Conservation (phyloP, 2,888 invertebrate genomes). For the Plusia festucae region DNA sequence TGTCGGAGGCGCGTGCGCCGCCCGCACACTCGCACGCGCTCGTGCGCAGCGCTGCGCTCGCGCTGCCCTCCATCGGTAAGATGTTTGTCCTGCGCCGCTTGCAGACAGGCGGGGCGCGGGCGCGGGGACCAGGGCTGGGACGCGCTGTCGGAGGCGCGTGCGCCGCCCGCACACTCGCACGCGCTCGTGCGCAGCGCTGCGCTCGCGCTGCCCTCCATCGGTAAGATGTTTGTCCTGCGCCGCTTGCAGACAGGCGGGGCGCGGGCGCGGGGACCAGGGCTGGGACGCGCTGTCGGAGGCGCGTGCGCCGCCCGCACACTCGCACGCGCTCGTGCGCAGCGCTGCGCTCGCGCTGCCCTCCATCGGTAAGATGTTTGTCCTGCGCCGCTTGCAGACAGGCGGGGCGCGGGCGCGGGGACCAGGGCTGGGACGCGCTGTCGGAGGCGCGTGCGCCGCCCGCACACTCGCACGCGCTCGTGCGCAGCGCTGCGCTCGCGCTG, state of each 20-base stretch:
- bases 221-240: no score
- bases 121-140: constrained; percentile 59
- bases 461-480: constrained; percentile 49
- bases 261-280: constrained; percentile 59
- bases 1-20: constrained; percentile 43
- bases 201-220: constrained; percentile 63
- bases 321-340: constrained; percentile 48
- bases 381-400: constrained; percentile 61
- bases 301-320: constrained; percentile 42
- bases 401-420: constrained; percentile 60
- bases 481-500: constrained; percentile 14
- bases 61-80: constrained; percentile 70
- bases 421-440: constrained; percentile 54
- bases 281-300: constrained; percentile 53
- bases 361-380: no score
- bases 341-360: constrained; percentile 37
- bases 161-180: constrained; percentile 49
- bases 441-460: constrained; percentile 45
- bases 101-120: constrained; percentile 61
- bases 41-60: constrained; percentile 21
- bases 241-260: constrained; percentile 60
- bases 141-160: constrained; percentile 48
- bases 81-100: no score
- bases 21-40: constrained; percentile 52
- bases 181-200: constrained; percentile 38